A percentile compares a stretch with the other conserved stretches of the same genome.
These are phyloP conservation scores for Echeneis naucrates DNA, from an alignment of 2,797 vertebrate genomes.

Conservation along the genomic window DNA sequence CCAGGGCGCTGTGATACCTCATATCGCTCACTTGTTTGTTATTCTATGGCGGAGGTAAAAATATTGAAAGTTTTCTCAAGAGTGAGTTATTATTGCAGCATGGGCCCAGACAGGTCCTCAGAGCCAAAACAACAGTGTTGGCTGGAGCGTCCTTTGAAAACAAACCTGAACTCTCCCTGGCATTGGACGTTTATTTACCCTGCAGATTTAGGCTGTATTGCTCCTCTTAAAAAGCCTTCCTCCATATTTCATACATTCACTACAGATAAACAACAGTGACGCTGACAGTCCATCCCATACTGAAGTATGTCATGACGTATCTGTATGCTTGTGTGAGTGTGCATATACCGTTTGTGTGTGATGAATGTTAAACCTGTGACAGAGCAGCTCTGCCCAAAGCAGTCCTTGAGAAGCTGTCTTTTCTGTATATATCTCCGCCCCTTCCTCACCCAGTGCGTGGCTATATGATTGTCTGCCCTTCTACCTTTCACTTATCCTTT, in stretches of 20 bases:
- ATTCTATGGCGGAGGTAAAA: slow-evolving; percentile 67
- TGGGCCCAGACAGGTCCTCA: slow-evolving; percentile 64
- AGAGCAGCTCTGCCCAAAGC: slow-evolving; percentile 61
- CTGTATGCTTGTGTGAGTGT: slow-evolving; percentile 9
- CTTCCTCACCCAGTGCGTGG: slow-evolving; percentile 22
- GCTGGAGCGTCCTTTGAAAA: slow-evolving; percentile 73
- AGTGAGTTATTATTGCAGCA: slow-evolving; percentile 80
- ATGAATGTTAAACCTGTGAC: slow-evolving; percentile 60
- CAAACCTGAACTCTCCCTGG: slow-evolving; percentile 74
- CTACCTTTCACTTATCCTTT: slow-evolving; percentile 12
- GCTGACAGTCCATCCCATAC: slow-evolving; percentile 50
- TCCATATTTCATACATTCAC: slow-evolving; percentile 67
- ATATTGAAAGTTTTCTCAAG: slow-evolving; percentile 80
- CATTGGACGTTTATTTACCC: slow-evolving; percentile 75
- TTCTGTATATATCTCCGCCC: slow-evolving; percentile 12
- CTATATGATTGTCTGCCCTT: slow-evolving; percentile 14
- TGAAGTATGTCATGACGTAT: slow-evolving; percentile 53
- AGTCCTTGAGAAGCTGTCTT: slow-evolving; percentile 54
- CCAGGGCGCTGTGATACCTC: slow-evolving; percentile 15
- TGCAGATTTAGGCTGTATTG: slow-evolving; percentile 46
- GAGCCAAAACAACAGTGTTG: slow-evolving; percentile 74
- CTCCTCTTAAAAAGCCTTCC: slow-evolving; percentile 49
- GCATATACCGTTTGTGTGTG: slow-evolving; percentile 26
- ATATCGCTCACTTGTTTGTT: slow-evolving; percentile 57
- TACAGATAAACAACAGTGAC: slow-evolving; percentile 60